Evolutionary conservation across 30 jellyfish, hydroid and myxozoan species (phyloP).

Genomic region (Clytia hemisphaerica): DNA sequence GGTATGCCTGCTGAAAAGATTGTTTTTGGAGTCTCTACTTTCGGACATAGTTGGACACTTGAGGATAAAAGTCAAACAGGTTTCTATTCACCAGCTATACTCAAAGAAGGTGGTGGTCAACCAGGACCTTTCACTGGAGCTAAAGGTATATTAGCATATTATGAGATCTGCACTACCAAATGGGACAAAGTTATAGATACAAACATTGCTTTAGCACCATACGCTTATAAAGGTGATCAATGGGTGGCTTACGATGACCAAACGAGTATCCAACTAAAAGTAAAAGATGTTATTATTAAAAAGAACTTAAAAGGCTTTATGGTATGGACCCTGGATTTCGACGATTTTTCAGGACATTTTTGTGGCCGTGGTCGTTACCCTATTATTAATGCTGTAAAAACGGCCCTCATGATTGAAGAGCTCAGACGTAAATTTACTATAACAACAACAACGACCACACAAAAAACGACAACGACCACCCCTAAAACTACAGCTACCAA

Average conservation of each 20-base stretch:
- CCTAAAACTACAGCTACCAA: too few species aligned
- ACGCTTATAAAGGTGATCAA: conserved; percentile 53
- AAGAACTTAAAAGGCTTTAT: conserved; percentile 51
- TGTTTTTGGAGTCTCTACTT: conserved; percentile 63
- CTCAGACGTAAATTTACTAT: too few species aligned
- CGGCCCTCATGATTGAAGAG: conserved; percentile 35
- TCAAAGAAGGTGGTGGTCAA: conserved; percentile 50
- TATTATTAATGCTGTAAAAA: conserved; percentile 57
- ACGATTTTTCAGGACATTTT: conserved; percentile 51
- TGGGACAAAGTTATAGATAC: conserved; percentile 41
- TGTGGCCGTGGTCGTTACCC: conserved; percentile 78
- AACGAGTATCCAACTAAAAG: conserved; percentile 40
- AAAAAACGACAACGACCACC: too few species aligned
- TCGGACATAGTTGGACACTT: conserved; percentile 55
- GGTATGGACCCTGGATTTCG: conserved; percentile 69
- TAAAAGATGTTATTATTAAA: conserved; percentile 42
- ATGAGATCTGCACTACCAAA: conserved; percentile 55
- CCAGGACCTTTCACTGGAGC: too few species aligned
- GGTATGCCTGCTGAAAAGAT: conserved; percentile 64
- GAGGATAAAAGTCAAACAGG: conserved; percentile 36
- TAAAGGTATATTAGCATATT: conserved; percentile 55
- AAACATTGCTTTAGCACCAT: conserved; percentile 48
- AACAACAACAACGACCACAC: too few species aligned
- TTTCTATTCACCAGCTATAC: conserved; percentile 50
- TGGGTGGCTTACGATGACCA: conserved; percentile 60